A percentile compares a stretch with the other conserved stretches of the same genome.
Conservation (phyloP, 2,797 vertebrate genomes). For the Mionectes olivaceus region DNA sequence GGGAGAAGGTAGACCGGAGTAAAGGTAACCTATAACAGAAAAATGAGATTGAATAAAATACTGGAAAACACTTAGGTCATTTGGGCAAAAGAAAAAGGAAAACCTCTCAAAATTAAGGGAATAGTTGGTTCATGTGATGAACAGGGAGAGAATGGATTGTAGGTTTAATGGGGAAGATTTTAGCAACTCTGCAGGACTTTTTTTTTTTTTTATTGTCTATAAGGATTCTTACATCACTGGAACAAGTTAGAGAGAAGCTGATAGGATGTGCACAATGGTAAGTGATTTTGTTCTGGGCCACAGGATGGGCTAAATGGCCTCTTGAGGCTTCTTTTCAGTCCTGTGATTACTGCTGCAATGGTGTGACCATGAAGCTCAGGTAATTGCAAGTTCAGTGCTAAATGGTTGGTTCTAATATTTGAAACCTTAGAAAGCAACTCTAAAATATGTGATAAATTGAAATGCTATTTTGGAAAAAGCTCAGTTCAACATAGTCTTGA, state of each 20-base stretch:
- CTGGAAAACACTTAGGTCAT: background rate
- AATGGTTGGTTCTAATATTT: background rate
- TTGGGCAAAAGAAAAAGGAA: background rate
- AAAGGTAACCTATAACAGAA: background rate
- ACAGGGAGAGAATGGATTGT: background rate
- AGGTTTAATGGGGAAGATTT: background rate
- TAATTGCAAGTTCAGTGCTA: background rate
- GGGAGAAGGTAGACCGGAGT: background rate
- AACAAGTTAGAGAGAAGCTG: background rate
- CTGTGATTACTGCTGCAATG: background rate
- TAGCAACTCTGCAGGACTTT: background rate
- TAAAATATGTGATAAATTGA: background rate
- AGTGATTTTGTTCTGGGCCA: background rate
- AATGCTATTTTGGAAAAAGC: background rate
- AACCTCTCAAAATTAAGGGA: background rate
- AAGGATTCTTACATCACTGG: background rate
- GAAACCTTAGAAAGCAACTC: background rate
- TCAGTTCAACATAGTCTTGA: background rate
- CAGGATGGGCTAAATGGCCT: background rate
- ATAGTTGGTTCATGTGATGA: background rate
- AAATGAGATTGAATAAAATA: background rate
- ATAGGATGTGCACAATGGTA: background rate
- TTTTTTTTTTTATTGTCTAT: background rate
- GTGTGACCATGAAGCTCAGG: background rate
- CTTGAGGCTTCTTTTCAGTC: background rate